These are phyloP conservation scores for Bettongia penicillata DNA, from an alignment of 2,113 vertebrate genomes.

Conservation along the genomic window DNA sequence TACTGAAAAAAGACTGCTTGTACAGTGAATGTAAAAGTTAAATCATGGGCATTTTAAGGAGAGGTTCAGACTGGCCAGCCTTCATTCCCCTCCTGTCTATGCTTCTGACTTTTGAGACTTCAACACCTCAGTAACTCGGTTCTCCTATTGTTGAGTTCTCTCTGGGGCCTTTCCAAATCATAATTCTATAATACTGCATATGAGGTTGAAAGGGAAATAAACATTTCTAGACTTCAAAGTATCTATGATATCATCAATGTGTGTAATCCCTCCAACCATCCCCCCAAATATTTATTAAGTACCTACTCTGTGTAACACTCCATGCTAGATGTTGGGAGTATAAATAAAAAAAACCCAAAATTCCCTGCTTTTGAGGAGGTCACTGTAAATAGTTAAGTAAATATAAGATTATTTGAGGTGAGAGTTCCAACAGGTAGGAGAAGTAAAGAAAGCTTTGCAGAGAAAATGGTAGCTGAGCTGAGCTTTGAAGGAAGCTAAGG, in stretches of 20 bases:
- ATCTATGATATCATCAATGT: too few species aligned
- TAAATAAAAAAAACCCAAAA: background rate
- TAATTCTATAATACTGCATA: too few species aligned
- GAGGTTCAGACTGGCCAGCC: background rate
- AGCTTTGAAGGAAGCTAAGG: background rate
- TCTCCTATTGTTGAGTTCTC: background rate
- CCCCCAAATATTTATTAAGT: background rate
- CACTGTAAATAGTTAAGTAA: background rate
- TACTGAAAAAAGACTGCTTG: background rate
- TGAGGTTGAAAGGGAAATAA: too few species aligned
- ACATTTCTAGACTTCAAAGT: too few species aligned
- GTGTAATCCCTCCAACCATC: too few species aligned
- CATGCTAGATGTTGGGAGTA: background rate
- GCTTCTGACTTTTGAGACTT: background rate
- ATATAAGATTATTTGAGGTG: too few species aligned
- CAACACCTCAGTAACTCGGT: background rate
- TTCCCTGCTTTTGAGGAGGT: background rate
- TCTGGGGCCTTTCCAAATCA: background rate
- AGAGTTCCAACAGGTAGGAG: too few species aligned
- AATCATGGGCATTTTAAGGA: background rate
- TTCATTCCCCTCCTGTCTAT: background rate
- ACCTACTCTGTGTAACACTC: background rate
- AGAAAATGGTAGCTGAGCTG: background rate
- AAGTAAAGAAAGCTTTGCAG: background rate
- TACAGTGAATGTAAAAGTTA: background rate